Conservation (phyloP, 2,888 invertebrate genomes). For the Boloria selene region DNA sequence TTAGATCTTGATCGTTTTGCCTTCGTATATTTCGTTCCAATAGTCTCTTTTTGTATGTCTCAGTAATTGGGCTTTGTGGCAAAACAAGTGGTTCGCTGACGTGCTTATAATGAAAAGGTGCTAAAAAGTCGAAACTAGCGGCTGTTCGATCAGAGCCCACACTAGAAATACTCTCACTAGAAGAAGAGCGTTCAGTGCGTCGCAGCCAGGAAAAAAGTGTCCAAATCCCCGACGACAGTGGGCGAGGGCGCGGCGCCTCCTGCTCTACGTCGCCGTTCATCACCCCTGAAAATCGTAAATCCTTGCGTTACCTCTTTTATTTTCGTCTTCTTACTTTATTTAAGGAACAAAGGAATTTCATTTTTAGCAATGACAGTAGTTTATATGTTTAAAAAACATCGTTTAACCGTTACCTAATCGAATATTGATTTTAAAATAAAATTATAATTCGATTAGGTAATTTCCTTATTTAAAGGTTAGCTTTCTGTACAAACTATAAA, state of each 20-base stretch:
- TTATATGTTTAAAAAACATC: background rate
- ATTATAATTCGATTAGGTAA: too few species aligned
- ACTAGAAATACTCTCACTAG: constrained; percentile 83
- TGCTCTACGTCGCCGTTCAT: constrained; percentile 63
- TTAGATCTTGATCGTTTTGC: constrained; percentile 83
- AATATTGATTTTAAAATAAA: too few species aligned
- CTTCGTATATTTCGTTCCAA: constrained; percentile 82
- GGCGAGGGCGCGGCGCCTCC: constrained; percentile 67
- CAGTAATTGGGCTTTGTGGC: constrained; percentile 82
- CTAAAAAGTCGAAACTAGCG: constrained; percentile 87
- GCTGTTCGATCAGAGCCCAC: constrained; percentile 88
- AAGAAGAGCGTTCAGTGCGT: constrained; percentile 74
- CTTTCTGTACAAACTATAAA: too few species aligned
- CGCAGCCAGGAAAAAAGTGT: constrained; percentile 89
- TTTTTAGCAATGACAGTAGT: background rate
- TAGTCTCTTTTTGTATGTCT: constrained; percentile 84
- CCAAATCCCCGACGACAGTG: constrained; percentile 75
- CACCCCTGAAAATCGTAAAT: constrained; percentile 58
- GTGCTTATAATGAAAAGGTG: constrained; percentile 77
- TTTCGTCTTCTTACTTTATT: background rate
- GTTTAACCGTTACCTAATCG: too few species aligned
- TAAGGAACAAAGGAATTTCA: constrained; percentile 5
- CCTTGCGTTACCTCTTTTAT: background rate
- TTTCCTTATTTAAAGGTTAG: too few species aligned
- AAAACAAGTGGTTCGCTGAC: constrained; percentile 63